phyloP scores from a whole-genome alignment of 2,797 vertebrate species.

The Sebastes elongatus region DNA sequence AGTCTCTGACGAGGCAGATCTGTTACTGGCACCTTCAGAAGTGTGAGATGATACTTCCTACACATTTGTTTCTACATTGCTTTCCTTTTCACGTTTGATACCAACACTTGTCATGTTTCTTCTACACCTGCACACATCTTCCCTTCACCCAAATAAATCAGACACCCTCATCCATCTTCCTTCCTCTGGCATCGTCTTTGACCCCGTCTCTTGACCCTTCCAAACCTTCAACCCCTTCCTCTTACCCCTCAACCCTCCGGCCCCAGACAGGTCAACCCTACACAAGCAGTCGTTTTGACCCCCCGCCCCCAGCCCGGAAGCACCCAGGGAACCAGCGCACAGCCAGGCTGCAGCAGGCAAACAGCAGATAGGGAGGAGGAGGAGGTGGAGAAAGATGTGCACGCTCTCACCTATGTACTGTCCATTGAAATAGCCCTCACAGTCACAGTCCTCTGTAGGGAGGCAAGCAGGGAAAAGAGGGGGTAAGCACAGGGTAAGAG shows the following conservation, averaged over 20 bases:
- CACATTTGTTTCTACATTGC: background rate
- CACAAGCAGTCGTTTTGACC: conserved; percentile 34
- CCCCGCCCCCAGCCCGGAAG: conserved; percentile 36
- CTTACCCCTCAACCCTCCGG: conserved; percentile 42
- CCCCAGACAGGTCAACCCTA: conserved; percentile 23
- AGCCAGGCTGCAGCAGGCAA: conserved; percentile 75
- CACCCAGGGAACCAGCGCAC: conserved; percentile 52
- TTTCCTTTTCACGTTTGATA: background rate
- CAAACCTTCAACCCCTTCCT: conserved; percentile 23
- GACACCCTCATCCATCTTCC: background rate
- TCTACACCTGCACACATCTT: background rate
- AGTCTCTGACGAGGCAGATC: conserved; percentile 34
- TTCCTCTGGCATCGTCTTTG: background rate
- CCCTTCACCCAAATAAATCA: background rate
- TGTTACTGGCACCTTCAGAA: conserved; percentile 33
- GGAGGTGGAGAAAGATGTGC: conserved; percentile 74
- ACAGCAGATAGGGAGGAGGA: conserved; percentile 60
- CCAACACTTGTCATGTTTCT: background rate
- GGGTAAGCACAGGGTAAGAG: conserved; percentile 76
- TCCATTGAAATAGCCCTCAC: conserved; percentile 95
- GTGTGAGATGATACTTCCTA: conserved; percentile 22
- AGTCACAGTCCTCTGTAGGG: conserved; percentile 94
- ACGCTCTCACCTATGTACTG: conserved; percentile 95
- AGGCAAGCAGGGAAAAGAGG: conserved; percentile 82
- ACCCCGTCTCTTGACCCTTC: conserved; percentile 14